These are phyloP conservation scores for Apodemus speciosus DNA, from an alignment of 2,113 vertebrate species.

Conservation along the genomic window DNA sequence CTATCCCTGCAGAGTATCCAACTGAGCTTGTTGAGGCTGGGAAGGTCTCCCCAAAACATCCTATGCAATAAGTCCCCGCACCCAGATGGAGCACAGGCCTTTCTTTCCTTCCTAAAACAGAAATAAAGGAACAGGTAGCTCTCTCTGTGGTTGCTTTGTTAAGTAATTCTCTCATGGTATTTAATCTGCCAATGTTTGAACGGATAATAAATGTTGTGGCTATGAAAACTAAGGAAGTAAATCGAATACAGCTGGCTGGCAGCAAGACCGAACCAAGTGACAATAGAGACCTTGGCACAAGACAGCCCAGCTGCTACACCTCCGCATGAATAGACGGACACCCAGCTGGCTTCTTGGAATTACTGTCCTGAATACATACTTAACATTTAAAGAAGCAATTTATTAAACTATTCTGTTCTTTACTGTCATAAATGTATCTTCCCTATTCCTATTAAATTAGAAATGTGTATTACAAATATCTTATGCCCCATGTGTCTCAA, in stretches of 20 bases:
- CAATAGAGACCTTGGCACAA: not conserved
- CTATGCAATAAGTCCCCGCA: not conserved
- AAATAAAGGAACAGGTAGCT: slow-evolving; percentile 46
- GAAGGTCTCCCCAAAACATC: not conserved
- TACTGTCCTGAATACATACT: slow-evolving; percentile 4
- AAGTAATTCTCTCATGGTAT: slow-evolving; percentile 70
- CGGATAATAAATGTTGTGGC: slow-evolving; percentile 47
- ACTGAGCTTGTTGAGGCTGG: not conserved
- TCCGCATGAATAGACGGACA: not conserved
- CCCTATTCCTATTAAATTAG: slow-evolving; percentile 7
- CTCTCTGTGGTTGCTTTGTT: slow-evolving; percentile 47
- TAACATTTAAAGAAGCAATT: slow-evolving; percentile 54
- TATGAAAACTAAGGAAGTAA: slow-evolving; percentile 65
- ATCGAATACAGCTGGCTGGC: slow-evolving; percentile 11
- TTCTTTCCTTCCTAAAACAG: slow-evolving; percentile 48
- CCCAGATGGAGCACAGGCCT: not conserved
- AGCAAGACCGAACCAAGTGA: not conserved
- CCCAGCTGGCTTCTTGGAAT: not conserved
- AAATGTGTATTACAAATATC: slow-evolving; percentile 24
- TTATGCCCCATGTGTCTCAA: not conserved
- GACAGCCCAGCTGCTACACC: not conserved
- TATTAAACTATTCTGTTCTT: slow-evolving; percentile 4
- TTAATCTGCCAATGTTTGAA: slow-evolving; percentile 67
- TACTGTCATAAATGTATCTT: slow-evolving; percentile 43
- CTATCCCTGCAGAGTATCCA: not conserved